phyloP scores from a whole-genome alignment of 2,888 invertebrate genomes.

The Callosobruchus maculatus region DNA sequence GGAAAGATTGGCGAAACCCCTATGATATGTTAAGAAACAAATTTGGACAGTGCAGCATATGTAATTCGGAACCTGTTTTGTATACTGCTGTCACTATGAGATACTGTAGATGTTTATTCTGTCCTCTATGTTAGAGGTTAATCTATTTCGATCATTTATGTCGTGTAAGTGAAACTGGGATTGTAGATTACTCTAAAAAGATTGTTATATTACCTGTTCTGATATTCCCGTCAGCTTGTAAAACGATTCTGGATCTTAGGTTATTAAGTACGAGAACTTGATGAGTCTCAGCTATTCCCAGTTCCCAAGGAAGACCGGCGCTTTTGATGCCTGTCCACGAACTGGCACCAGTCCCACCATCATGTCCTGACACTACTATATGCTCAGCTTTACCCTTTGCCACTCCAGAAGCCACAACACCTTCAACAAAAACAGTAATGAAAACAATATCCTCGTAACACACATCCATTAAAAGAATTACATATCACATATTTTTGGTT shows the following conservation, averaged over 20 bases:
- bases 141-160: no score
- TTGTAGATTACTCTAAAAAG: no score
- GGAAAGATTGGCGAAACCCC: no score
- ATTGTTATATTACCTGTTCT: conserved; percentile 79
- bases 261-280: conserved; percentile 94
- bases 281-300: conserved; percentile 97
- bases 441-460: conserved; percentile 56
- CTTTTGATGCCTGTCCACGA: conserved; percentile 99
- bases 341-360: conserved; percentile 98
- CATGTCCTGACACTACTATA: conserved; percentile 97
- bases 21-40: no score
- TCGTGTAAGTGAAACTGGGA: no score
- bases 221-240: conserved; percentile 96
- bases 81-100: no score
- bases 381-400: conserved; percentile 82
- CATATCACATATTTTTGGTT: no score
- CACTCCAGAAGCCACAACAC: conserved; percentile 98
- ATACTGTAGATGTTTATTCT: no score
- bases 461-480: no score
- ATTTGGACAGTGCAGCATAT: no score
- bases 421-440: conserved; percentile 55
- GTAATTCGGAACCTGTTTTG: no score
- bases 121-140: no score
- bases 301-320: conserved; percentile 97
- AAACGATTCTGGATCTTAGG: conserved; percentile 84